A percentile compares a stretch with the other conserved stretches of the same genome.
phyloP scores from a whole-genome alignment of 1,140 invertebrate species.

The Physella acuta region DNA sequence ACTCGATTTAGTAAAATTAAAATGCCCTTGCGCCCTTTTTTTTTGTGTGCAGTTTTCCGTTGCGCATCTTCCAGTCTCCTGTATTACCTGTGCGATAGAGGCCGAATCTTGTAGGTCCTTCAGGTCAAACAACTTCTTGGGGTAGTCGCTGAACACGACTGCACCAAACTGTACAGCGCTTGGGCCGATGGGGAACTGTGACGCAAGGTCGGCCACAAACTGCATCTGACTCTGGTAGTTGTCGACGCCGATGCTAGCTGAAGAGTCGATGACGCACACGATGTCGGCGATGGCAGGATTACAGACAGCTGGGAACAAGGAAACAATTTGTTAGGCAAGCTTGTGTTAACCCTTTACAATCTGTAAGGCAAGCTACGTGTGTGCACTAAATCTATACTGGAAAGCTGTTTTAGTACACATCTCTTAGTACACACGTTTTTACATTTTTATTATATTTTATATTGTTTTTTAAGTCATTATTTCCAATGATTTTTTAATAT shows the following conservation, averaged over 20 bases:
- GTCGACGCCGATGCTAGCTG: conserved; percentile 30
- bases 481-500: no score
- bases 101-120: neutral
- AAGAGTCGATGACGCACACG: conserved; percentile 39
- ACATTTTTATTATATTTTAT: no score
- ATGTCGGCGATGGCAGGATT: conserved; percentile 39
- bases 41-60: neutral
- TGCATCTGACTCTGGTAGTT: conserved; percentile 35
- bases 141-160: conserved; percentile 26
- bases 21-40: no score
- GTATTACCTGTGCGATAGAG: neutral
- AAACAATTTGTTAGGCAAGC: no score
- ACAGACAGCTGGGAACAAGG: no score
- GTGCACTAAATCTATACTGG: no score
- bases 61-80: neutral
- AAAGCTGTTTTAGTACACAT: no score
- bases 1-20: no score
- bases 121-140: conserved; percentile 7
- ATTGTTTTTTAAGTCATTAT: no score
- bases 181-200: conserved; percentile 31
- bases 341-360: no score
- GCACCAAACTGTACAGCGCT: conserved; percentile 36
- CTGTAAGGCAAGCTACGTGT: no score
- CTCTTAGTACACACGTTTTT: no score
- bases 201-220: conserved; percentile 33